Conservation (phyloP, 2,888 invertebrate genomes). For the Dryobotodes eremita region DNA sequence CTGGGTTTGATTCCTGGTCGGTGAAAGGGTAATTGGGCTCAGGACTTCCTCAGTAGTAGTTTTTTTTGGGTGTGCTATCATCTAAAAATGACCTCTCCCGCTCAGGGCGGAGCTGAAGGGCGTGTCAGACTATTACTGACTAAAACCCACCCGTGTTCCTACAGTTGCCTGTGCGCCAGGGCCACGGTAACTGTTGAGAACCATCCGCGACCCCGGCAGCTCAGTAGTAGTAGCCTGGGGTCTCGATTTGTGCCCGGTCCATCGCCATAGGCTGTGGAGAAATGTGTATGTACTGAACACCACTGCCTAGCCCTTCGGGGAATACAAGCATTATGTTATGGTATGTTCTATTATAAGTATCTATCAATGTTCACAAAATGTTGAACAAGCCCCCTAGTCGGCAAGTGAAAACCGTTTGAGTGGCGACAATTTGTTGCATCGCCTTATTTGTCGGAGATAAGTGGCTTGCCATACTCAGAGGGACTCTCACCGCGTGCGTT, state of each 20-base stretch:
- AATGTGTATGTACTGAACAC: too few species aligned
- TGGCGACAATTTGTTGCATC: slow-evolving; percentile 68
- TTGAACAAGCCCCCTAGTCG: slow-evolving; percentile 12
- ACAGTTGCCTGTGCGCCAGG: too few species aligned
- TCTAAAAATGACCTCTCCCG: too few species aligned
- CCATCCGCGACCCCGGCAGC: too few species aligned
- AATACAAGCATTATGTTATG: neutral
- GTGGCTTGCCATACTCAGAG: slow-evolving; percentile 68
- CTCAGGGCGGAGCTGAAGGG: too few species aligned
- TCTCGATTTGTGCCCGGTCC: neutral
- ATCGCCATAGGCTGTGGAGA: neutral
- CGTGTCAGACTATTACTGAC: too few species aligned
- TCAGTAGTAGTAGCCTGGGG: neutral
- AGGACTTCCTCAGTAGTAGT: neutral
- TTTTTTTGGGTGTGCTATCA: too few species aligned
- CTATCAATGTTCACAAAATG: slow-evolving; percentile 12
- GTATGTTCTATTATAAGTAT: neutral
- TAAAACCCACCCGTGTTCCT: too few species aligned
- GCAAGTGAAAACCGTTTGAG: slow-evolving; percentile 70
- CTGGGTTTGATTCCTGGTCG: neutral
- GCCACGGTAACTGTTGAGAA: too few species aligned
- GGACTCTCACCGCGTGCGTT: slow-evolving; percentile 62
- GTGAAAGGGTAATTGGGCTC: neutral
- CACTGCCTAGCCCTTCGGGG: neutral
- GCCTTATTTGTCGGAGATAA: slow-evolving; percentile 70